Conservation (phyloP, 2,888 invertebrate genomes). For the Nomada hirtipes region DNA sequence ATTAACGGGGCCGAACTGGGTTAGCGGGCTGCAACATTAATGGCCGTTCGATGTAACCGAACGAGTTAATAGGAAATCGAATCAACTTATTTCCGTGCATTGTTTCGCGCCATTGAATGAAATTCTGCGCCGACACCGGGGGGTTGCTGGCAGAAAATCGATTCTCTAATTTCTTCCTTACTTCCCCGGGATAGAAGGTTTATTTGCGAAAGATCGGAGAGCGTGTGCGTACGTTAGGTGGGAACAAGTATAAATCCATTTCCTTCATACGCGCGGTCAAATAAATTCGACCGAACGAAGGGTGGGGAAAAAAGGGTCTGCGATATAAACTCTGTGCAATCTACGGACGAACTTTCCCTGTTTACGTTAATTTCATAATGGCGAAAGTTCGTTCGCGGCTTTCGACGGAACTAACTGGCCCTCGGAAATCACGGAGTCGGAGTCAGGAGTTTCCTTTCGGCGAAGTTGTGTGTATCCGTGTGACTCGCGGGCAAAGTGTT, state of each 20-base stretch:
- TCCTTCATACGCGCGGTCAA: not conserved
- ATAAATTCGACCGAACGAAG: slow-evolving; percentile 7
- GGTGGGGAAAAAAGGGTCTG: slow-evolving; percentile 11
- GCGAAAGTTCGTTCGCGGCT: slow-evolving; percentile 52
- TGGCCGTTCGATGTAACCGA: slow-evolving; percentile 63
- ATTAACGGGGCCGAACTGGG: slow-evolving; percentile 58
- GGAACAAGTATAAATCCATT: not conserved
- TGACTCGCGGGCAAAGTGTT: not conserved
- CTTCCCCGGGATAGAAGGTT: not conserved
- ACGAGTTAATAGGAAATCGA: slow-evolving; percentile 64
- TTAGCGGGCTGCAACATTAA: slow-evolving; percentile 60
- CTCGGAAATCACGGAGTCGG: slow-evolving; percentile 24
- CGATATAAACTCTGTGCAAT: not conserved
- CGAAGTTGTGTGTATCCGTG: not conserved
- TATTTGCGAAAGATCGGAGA: slow-evolving; percentile 13
- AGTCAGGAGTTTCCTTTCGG: slow-evolving; percentile 15
- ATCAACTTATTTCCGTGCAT: slow-evolving; percentile 63
- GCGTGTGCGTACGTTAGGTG: not conserved
- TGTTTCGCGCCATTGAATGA: slow-evolving; percentile 50
- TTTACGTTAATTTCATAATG: slow-evolving; percentile 55
- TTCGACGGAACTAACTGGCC: slow-evolving; percentile 32
- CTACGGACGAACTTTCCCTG: slow-evolving; percentile 39
- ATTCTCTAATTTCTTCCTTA: slow-evolving; percentile 10
- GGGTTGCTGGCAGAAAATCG: slow-evolving; percentile 9
- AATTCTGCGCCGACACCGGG: slow-evolving; percentile 6